These are phyloP conservation scores for Macrobrachium nipponense DNA, from an alignment of 1,140 invertebrate species.

Conservation along the genomic window DNA sequence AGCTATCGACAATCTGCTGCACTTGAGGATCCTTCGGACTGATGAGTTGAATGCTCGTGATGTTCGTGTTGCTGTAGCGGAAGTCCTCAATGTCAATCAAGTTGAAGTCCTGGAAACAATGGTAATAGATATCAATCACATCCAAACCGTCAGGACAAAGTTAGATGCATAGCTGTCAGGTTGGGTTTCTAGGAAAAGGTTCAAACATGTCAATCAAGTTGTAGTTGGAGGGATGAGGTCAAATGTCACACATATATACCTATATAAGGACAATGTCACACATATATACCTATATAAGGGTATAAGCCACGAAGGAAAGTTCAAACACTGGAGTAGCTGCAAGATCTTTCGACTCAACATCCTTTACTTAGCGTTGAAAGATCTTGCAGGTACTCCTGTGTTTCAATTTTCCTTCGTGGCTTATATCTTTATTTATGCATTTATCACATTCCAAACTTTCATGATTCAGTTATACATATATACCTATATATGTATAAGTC, in stretches of 20 bases:
- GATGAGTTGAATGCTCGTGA: constrained; percentile 87
- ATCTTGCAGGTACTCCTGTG: too few relatives aligned
- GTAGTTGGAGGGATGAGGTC: not conserved
- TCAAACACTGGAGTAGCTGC: too few relatives aligned
- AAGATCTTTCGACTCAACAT: too few relatives aligned
- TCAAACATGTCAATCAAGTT: not conserved
- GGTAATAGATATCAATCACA: not conserved
- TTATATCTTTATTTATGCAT: too few relatives aligned
- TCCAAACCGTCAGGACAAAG: not conserved
- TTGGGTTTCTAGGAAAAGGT: too few relatives aligned
- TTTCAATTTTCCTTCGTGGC: too few relatives aligned
- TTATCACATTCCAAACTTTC: too few relatives aligned
- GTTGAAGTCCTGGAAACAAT: constrained; percentile 80
- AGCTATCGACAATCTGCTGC: constrained; percentile 67
- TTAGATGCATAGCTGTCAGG: too few relatives aligned
- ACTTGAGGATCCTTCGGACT: constrained; percentile 81
- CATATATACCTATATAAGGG: not conserved
- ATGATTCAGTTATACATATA: too few relatives aligned
- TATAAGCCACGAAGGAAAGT: too few relatives aligned
- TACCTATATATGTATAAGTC: too few relatives aligned
- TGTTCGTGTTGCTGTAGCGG: constrained; percentile 92
- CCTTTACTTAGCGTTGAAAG: too few relatives aligned
- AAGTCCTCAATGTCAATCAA: constrained; percentile 92
- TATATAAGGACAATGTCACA: not conserved
- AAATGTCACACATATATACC: constrained; percentile 8